A percentile compares a stretch with the other conserved stretches of the same genome.
Conservation (phyloP, 2,113 vertebrate genomes). For the Carassius gibelio region DNA sequence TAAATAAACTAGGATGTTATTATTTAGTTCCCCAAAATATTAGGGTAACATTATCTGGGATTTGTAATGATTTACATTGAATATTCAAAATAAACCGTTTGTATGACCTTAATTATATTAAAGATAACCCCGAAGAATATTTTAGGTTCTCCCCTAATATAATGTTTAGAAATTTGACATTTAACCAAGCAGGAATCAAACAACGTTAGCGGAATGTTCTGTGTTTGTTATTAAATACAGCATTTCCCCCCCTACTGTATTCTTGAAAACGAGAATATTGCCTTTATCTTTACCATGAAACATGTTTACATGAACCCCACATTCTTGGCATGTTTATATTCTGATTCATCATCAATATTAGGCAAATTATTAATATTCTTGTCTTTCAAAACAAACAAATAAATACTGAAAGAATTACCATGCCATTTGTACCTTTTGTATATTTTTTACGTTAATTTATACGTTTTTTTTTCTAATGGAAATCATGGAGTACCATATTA, state of each 20-base stretch:
- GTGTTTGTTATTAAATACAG: background rate
- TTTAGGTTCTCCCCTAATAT: no score
- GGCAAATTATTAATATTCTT: background rate
- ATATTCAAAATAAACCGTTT: no score
- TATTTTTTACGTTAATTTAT: no score
- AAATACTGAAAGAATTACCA: background rate
- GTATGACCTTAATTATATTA: no score
- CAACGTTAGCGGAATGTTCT: background rate
- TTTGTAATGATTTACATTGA: no score
- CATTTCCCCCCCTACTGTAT: background rate
- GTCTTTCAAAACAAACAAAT: background rate
- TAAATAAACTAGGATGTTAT: background rate
- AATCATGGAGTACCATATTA: background rate
- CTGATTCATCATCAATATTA: background rate
- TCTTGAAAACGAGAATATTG: background rate
- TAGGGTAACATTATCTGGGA: no score
- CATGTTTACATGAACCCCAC: background rate
- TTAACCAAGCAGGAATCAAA: background rate
- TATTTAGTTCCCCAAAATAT: background rate
- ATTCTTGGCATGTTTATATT: background rate
- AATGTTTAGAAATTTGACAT: no score
- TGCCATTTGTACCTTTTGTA: no score
- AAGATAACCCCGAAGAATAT: no score
- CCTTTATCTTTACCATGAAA: background rate
- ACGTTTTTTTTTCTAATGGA: no score